Evolutionary conservation across 2,888 invertebrate species (phyloP).

Genomic region (Sipha maydis): DNA sequence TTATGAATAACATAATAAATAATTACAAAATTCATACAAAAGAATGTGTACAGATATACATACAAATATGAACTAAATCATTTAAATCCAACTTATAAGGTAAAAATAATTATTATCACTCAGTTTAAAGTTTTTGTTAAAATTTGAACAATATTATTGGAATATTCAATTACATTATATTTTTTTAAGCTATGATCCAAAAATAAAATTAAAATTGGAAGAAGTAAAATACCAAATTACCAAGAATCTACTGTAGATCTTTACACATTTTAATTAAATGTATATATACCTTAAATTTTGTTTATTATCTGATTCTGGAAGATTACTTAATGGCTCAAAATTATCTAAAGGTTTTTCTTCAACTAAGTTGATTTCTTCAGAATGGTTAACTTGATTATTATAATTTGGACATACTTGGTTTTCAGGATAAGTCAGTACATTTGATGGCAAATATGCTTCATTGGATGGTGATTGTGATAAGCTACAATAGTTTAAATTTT

Average conservation of each 20-base stretch:
- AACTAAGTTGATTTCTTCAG: constrained; percentile 15
- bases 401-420: constrained; percentile 49
- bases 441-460: constrained; percentile 20
- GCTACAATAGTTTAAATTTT: constrained; percentile 43
- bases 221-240: no score
- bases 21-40: no score
- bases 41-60: no score
- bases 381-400: constrained; percentile 29
- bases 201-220: no score
- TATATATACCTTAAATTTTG: constrained; percentile 36
- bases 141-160: no score
- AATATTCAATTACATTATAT: no score
- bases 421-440: constrained; percentile 28
- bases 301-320: constrained; percentile 30
- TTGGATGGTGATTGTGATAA: constrained; percentile 37
- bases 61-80: no score
- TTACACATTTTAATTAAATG: background rate
- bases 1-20: no score
- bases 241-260: background rate
- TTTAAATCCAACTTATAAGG: no score
- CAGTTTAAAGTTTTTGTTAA: no score
- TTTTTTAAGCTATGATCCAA: no score
- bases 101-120: no score
- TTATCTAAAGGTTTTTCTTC: constrained; percentile 38
- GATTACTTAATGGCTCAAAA: constrained; percentile 13